Evolutionary conservation across 92 coral and sea anemone species (phyloP).

Genomic region (Epizoanthus fatuus): DNA sequence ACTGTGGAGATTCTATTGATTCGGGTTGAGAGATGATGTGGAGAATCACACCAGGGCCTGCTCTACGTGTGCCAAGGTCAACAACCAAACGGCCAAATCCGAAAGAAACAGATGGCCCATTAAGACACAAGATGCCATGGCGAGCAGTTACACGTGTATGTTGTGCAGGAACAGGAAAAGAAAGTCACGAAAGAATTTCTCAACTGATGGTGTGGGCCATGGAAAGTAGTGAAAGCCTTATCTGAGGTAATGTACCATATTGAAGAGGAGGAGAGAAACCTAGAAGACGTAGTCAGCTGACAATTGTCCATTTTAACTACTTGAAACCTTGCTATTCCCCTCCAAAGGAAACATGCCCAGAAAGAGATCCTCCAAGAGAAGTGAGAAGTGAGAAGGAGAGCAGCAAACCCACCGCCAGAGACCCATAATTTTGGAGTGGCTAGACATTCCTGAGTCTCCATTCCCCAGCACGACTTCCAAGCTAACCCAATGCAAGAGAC

Average conservation of each 20-base stretch:
- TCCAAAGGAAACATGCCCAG: too few species aligned
- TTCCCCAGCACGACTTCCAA: background rate
- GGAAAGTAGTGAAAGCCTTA: background rate
- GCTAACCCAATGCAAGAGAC: background rate
- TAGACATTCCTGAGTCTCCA: too few species aligned
- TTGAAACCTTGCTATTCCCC: too few species aligned
- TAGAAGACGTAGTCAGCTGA: constrained; percentile 9
- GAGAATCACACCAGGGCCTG: too few species aligned
- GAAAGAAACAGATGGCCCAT: constrained; percentile 23
- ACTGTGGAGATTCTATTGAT: too few species aligned
- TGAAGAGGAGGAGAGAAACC: constrained; percentile 46
- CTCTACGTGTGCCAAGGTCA: too few species aligned
- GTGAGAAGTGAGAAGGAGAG: background rate
- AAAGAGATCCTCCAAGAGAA: too few species aligned
- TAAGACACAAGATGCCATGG: constrained; percentile 53
- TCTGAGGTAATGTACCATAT: constrained; percentile 16
- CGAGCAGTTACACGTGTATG: constrained; percentile 29
- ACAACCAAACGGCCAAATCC: background rate
- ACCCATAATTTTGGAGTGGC: too few species aligned
- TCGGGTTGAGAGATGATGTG: too few species aligned
- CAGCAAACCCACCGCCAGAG: too few species aligned
- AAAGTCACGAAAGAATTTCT: background rate
- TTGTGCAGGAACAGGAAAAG: constrained; percentile 36
- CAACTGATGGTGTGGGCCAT: constrained; percentile 9
- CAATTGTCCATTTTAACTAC: background rate